Evolutionary conservation across 92 coral and sea anemone genomes (phyloP).

Genomic region (Phenganax stokvisi): DNA sequence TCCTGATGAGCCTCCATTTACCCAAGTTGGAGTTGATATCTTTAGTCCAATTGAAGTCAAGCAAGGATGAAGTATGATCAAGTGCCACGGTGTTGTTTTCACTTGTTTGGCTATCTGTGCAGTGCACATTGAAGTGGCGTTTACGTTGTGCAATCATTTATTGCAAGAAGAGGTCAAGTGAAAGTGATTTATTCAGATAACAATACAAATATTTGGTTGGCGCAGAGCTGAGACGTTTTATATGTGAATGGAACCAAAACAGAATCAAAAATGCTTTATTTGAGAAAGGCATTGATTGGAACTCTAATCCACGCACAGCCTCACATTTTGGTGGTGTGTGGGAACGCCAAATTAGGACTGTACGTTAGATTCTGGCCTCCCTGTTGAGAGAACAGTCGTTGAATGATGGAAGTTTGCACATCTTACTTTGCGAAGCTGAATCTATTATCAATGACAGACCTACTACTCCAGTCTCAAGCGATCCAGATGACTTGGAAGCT

Average conservation of each 20-base stretch:
- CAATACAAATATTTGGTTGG: background rate
- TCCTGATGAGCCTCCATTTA: constrained; percentile 50
- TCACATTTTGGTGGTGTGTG: too few species aligned
- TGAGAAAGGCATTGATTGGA: too few species aligned
- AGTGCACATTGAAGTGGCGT: background rate
- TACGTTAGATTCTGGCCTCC: too few species aligned
- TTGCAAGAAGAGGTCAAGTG: constrained; percentile 2
- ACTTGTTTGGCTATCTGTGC: background rate
- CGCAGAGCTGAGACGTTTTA: too few species aligned
- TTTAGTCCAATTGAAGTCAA: background rate
- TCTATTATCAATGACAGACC: too few species aligned
- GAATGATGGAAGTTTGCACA: too few species aligned
- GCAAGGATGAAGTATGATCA: constrained; percentile 21
- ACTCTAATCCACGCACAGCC: too few species aligned
- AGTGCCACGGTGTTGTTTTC: constrained; percentile 25
- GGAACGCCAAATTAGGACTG: too few species aligned
- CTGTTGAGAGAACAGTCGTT: too few species aligned
- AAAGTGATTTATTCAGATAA: background rate
- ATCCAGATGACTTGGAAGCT: constrained; percentile 45
- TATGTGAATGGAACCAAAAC: too few species aligned
- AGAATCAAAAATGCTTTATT: too few species aligned
- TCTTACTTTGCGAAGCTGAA: too few species aligned
- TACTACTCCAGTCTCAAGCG: constrained; percentile 30
- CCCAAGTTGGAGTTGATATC: constrained; percentile 46
- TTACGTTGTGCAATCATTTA: background rate